Evolutionary conservation across 2,888 invertebrate genomes (phyloP).

Genomic region (Dascillus cervinus): DNA sequence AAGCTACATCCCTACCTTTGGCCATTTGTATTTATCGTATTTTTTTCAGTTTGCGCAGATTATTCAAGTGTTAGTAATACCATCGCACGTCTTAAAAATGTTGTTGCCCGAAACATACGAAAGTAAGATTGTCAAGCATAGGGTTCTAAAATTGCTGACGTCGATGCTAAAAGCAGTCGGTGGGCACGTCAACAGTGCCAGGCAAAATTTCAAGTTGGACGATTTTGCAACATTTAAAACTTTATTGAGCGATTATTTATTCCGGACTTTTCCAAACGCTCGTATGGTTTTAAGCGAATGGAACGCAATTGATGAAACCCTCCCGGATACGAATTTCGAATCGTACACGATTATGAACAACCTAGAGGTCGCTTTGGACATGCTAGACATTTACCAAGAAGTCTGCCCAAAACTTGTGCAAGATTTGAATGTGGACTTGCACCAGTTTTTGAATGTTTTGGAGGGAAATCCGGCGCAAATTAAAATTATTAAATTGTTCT

Average conservation of each 20-base stretch:
- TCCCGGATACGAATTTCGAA: constrained; percentile 11
- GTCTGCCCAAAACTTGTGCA: constrained; percentile 39
- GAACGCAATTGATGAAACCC: constrained; percentile 19
- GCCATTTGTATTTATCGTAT: too few species aligned
- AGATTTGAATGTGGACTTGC: constrained; percentile 12
- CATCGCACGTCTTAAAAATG: constrained; percentile 29
- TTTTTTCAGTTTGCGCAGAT: constrained; percentile 31
- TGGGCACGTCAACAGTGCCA: constrained; percentile 12
- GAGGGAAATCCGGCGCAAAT: constrained; percentile 26
- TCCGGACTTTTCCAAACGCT: constrained; percentile 35
- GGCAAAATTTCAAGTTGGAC: constrained; percentile 4
- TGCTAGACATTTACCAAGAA: constrained; percentile 48
- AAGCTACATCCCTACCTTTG: too few species aligned
- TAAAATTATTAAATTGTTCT: constrained; percentile 40
- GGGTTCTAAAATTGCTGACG: constrained; percentile 35
- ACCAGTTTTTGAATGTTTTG: not conserved
- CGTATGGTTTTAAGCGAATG: constrained; percentile 35
- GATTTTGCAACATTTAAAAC: constrained; percentile 10
- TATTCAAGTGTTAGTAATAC: constrained; percentile 30
- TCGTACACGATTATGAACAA: constrained; percentile 23
- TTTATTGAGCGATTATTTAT: constrained; percentile 22
- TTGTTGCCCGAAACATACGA: constrained; percentile 25
- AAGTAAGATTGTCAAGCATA: constrained; percentile 38
- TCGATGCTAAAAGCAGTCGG: constrained; percentile 25
- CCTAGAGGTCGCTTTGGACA: constrained; percentile 44